Evolutionary conservation across 2,113 vertebrate genomes (phyloP).

Genomic region (Copsychus sechellarum): DNA sequence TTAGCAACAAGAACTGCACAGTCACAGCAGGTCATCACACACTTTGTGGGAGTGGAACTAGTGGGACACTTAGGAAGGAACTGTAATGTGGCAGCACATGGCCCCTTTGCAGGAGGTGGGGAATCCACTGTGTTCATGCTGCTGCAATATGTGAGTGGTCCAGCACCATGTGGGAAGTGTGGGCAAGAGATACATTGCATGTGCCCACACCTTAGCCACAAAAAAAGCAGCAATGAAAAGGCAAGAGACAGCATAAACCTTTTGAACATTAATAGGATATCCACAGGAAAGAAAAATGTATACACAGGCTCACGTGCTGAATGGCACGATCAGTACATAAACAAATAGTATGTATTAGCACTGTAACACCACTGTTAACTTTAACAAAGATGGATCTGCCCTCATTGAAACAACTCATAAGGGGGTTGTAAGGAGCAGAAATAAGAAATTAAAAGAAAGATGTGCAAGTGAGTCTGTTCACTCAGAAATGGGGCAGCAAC

Average conservation of each 20-base stretch:
- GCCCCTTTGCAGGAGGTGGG: neutral
- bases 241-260: neutral
- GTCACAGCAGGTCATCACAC: neutral
- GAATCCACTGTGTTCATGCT: neutral
- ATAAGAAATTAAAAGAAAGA: neutral
- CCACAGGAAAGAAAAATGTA: neutral
- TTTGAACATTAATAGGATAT: neutral
- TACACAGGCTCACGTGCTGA: neutral
- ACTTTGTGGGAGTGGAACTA: neutral
- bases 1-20: neutral
- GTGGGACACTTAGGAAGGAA: neutral
- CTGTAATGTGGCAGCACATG: neutral
- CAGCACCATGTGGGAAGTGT: neutral
- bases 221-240: neutral
- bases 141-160: neutral
- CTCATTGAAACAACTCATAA: neutral
- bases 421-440: neutral
- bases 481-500: neutral
- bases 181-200: neutral
- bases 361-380: neutral
- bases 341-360: fast-evolving
- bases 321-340: neutral
- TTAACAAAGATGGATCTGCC: neutral
- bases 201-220: neutral
- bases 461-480: neutral